Conservation (phyloP, 2,797 vertebrate species). For the Cheirogaleus major region DNA sequence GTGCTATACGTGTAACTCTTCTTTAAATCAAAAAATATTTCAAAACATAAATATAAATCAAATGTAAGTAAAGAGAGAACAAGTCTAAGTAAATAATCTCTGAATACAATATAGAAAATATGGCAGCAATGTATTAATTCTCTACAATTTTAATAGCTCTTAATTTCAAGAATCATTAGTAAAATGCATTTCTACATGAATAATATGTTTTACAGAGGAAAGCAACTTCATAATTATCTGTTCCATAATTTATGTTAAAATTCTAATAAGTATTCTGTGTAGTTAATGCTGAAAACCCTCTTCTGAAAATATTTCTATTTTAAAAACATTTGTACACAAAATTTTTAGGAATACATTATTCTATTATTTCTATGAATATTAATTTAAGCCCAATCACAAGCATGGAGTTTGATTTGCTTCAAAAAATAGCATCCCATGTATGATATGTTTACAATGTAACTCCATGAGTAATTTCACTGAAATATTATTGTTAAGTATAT, state of each 20-base stretch:
- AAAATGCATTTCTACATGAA: conserved; percentile 14
- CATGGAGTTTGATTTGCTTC: not conserved
- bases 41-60: not conserved
- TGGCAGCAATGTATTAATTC: conserved; percentile 45
- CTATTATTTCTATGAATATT: not conserved
- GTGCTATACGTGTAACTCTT: not conserved
- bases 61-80: not conserved
- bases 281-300: not conserved
- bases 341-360: not conserved
- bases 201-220: conserved; percentile 35
- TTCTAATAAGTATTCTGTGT: not conserved
- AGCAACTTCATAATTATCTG: not conserved
- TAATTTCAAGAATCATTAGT: conserved; percentile 61
- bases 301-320: not conserved
- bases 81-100: conserved; percentile 42
- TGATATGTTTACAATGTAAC: not conserved
- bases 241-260: conserved; percentile 45
- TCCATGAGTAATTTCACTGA: not conserved
- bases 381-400: not conserved
- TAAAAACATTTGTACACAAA: not conserved
- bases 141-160: conserved; percentile 16
- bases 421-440: not conserved
- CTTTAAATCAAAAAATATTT: not conserved
- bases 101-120: conserved; percentile 41
- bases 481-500: not conserved